Evolutionary conservation across 53 echinoderm and acorn worm species (phyloP), one percentile per base, ranked within the genome.

Genomic region (Luidia sarsii): DNA sequence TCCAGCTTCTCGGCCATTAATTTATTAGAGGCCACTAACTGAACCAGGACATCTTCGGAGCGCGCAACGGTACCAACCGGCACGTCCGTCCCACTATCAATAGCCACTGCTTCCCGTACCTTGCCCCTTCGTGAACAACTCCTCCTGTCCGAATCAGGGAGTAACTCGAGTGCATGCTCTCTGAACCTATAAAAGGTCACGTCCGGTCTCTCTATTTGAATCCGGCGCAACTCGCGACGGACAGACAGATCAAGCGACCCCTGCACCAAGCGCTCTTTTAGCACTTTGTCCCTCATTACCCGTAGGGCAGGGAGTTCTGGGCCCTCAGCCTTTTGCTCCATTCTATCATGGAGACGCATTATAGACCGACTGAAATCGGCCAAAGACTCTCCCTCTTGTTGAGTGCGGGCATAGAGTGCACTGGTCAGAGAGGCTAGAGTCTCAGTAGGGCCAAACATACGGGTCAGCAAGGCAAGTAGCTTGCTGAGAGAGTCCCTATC

Each of bases 361-460:
- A 81, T 20, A 3, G 81, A 66, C 23, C 52, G 50, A 31, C 80
- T 80, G 13, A 80, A 80, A 8, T 80, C 65, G 1, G 65, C 59
- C 2, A 80, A 29, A 8, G 30, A 46, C 24, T 80, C 80, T 4
- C 48, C 20, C 3, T 64, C 80, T 14, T 48, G 16, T 14, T 80
- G 80, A 21, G 18, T 39, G 16, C 80, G 32, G 8, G 41, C 49
- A 48, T 64, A 64, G 10, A 80, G 50, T 20, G 59, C 24, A 32
- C 49, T 34, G 32, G 48, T 80, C 1, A 80, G 45, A 8, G 80
- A n/a, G 28, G 62, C 48, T 2, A 80, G 29, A 14, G 32, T 61
- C 32, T 63, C 63, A 1, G 31, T 43, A 15, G 35, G 33, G 7
- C 64, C 79, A 79, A 79, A 62, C 13, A 56, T 23, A 19, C 24